A percentile compares a stretch with the other conserved stretches of the same genome.
phyloP scores from a whole-genome alignment of 1,140 invertebrate species.

The Bombyx mandarina region DNA sequence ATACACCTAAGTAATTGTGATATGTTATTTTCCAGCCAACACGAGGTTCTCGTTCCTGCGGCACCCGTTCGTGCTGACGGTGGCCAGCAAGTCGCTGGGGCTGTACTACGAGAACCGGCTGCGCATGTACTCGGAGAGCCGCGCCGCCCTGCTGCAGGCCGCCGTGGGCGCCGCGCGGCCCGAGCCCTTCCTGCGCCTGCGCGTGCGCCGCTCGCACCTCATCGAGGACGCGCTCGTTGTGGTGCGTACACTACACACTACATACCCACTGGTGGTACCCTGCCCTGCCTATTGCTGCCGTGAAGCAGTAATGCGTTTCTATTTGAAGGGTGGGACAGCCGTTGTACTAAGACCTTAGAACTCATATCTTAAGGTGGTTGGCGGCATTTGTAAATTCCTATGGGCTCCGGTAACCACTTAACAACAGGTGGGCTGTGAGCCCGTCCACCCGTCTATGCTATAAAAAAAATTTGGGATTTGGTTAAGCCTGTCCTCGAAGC shows the following conservation, averaged over 20 bases:
- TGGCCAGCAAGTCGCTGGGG: conserved; percentile 90
- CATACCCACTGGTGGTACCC: background rate
- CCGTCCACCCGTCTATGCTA: too few relatives aligned
- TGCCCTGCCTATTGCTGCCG: too few relatives aligned
- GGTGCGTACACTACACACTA: conserved; percentile 29
- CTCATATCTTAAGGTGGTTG: too few relatives aligned
- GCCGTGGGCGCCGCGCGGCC: conserved; percentile 83
- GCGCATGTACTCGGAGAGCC: conserved; percentile 92
- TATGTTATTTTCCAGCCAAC: conserved; percentile 41
- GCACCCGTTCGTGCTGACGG: conserved; percentile 93
- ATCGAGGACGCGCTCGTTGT: conserved; percentile 94
- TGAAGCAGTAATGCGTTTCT: too few relatives aligned
- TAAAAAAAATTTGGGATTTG: too few relatives aligned
- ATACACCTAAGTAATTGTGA: too few relatives aligned
- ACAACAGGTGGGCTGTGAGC: too few relatives aligned
- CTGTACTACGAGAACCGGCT: conserved; percentile 95
- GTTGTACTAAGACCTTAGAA: too few relatives aligned
- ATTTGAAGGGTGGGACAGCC: too few relatives aligned
- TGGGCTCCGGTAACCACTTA: too few relatives aligned
- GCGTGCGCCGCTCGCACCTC: conserved; percentile 86
- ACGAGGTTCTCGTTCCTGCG: conserved; percentile 92
- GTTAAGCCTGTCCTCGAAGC: too few relatives aligned
- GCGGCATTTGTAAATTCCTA: too few relatives aligned
- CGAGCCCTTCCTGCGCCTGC: conserved; percentile 88
- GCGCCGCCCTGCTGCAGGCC: conserved; percentile 84